Evolutionary conservation across 2,888 invertebrate species (phyloP), one percentile per base, ranked within the genome.

Genomic region (Saturnia japonica): DNA sequence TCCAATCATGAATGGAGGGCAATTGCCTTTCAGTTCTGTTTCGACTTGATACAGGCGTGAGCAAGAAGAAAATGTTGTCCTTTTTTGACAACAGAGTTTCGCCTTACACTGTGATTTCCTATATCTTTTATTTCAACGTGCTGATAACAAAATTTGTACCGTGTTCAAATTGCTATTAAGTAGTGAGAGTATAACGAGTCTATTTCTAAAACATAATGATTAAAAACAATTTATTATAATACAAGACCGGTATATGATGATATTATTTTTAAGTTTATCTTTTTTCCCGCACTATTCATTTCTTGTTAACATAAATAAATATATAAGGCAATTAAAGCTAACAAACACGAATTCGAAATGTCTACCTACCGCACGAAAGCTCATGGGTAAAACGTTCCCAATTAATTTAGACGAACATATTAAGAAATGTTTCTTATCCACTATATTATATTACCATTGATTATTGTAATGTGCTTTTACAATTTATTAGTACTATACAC

Each of bases 311-410:
- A n/a, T n/a, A 28, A 0, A 6, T 60, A 25, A 12, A 60, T 60
- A 60, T 28, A 60, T 28, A 11, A 60, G n/a, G 19, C n/a, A 64
- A 64, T 64, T 40, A 64, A 64, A 19, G 1, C 40, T 40, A 9
- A 22, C 57, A 40, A 40, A 40, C 34, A 40, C 16, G 64, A 40
- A 40, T 25, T 40, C 22, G 47, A 64, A 51, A 42, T 69, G 22
- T 47, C 40, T 51, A 64, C 69, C 69, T 69, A 51, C 69, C 69
- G 64, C 69, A 47, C 64, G 64, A 64, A 40, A 16, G 34, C 64
- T 16, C 19, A 19, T 34, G 62, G 19, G 16, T 64, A 64, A 64
- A n/a, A 64, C 40, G 64, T 64, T 19, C 64, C 64, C 64, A 64
- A 64, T 64, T 64, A 64, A 64, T 64, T 64, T n/a, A 64, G 40